Base-by-base conservation (phyloP, 2,797 vertebrate species). In the Mycteria americana region DNA sequence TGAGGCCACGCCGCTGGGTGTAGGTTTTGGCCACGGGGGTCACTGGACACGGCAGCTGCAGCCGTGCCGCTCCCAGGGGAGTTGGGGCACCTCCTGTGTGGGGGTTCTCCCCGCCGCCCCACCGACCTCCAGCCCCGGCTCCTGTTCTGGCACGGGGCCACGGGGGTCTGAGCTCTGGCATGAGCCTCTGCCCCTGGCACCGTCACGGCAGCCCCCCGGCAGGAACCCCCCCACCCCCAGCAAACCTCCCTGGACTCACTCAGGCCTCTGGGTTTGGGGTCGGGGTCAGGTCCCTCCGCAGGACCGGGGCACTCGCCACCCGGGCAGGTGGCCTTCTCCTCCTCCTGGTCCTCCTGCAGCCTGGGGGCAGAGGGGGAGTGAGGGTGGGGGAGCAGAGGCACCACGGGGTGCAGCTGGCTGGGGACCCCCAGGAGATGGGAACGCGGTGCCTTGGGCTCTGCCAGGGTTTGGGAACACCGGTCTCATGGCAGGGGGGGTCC, bases 151-250 rank as follows among this genome's bases (percentile, higher is more conserved):
- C 41, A 53, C 0, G 3, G 21, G 25, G 48, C 70, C 2, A 0
- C 0, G 2, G 35, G 28, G 22, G 9, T 4, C 64, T 37, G 62
- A 74, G 45, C 50, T 68, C 69, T 2, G 1, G 33, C 35, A 28
- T 0, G 5, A 79, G 16, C 50, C 45, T 63, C 53, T 64, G 33
- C 6, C 12, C 63, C 48, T 2, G 0, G 15, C 65, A 48, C 24
- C 0, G 0, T 22, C 31, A 25, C 0, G 0, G 59, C 76, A 78
- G 53, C 33, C 35, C 45, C 59, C 30, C 3, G 0, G 18, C 48
- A 33, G 64, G 31, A 54, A 31, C 11, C 30, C 68, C 68, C 18
- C 4, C 48, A 3, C 21, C 33, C 53, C 69, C 13, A 2, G 41
- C 30, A 73, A 39, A 3, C 21, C 15, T 25, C 48, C 45, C 59